Evolutionary conservation across 1,140 invertebrate species (phyloP), one percentile per base, ranked within the genome.

Genomic region (Trachymyrmex septentrionalis): DNA sequence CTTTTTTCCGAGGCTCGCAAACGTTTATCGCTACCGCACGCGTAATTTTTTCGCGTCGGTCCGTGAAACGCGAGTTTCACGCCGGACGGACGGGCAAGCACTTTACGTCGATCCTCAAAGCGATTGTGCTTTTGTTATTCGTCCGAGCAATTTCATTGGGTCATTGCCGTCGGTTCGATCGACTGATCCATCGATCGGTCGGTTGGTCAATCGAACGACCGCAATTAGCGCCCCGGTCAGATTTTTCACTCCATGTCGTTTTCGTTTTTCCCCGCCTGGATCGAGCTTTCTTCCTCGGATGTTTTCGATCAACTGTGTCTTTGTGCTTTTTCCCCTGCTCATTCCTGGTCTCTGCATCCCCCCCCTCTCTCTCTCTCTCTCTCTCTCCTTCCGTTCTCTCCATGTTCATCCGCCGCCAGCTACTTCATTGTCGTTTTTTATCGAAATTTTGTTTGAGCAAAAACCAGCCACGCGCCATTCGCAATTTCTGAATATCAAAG

Each of bases 71-170:
- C 38, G 48, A 69, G 61, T 82, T 88, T 89, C 30, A 82, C 87
- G 48, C 71, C 30, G 63, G 19, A 4, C 55, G 67, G 21, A 84
- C 44, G 50, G 59, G 3, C 71, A 48, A 69, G 53, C 76, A 82
- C 77, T 72, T 67, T 71, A 48, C 27, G 30, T 19, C 30, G 67
- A 67, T 80, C 78, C 76, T 88, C 90, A 87, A 90, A 86, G 90
- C 53, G 82, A 85, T 67, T 63, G 85, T 78, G 87, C 88, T 87
- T 90, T 90, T 87, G 66, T 92, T 87, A 85, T 72, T 66, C 91
- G 85, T 77, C 81, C 86, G 86, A 59, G 75, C 84, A 86, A 82
- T 88, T 90, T 92, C 77, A 86, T 91, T 84, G 82, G 72, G 61
- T 73, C 85, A 87, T 27, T 67, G 69, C 66, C 59, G 30, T 19